These are phyloP conservation scores for Ramphastos sulfuratus DNA, from an alignment of 2,113 vertebrate species.

Conservation along the genomic window DNA sequence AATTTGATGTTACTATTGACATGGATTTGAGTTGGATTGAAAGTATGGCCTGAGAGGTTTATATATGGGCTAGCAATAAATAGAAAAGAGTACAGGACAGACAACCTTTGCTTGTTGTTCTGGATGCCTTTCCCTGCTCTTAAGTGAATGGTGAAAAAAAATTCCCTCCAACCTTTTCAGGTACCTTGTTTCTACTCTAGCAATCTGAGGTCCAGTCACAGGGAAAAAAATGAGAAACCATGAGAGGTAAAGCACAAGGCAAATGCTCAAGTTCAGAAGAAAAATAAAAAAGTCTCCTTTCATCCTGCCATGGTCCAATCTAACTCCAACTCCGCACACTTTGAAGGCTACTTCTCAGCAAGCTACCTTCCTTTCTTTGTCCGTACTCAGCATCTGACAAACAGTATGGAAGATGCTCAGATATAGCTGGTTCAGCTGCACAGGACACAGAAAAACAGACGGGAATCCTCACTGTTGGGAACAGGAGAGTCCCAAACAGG, in stretches of 20 bases:
- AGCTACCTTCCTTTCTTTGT: not conserved
- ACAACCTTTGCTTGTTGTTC: not conserved
- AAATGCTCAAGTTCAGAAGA: not conserved
- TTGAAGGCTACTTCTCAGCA: not conserved
- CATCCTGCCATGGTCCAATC: not conserved
- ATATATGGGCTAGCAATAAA: not conserved
- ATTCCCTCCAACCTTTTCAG: not conserved
- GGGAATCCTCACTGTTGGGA: not conserved
- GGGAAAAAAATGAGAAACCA: too few relatives aligned
- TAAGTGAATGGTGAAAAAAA: not conserved
- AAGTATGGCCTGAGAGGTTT: not conserved
- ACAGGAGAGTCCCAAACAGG: not conserved
- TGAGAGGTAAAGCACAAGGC: not conserved
- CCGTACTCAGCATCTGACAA: not conserved
- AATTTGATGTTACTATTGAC: not conserved
- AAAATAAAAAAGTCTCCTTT: not conserved
- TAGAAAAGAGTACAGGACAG: not conserved
- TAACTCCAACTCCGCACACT: not conserved
- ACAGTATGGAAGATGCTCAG: not conserved
- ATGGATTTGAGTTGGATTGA: not conserved
- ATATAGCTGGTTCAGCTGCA: not conserved
- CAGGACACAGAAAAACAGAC: not conserved
- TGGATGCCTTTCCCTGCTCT: not conserved
- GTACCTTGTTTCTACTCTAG: not conserved
- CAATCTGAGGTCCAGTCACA: too few relatives aligned